Evolutionary conservation across 1,140 invertebrate species (phyloP).

Genomic region (Pseudomyrmex flavicornis): DNA sequence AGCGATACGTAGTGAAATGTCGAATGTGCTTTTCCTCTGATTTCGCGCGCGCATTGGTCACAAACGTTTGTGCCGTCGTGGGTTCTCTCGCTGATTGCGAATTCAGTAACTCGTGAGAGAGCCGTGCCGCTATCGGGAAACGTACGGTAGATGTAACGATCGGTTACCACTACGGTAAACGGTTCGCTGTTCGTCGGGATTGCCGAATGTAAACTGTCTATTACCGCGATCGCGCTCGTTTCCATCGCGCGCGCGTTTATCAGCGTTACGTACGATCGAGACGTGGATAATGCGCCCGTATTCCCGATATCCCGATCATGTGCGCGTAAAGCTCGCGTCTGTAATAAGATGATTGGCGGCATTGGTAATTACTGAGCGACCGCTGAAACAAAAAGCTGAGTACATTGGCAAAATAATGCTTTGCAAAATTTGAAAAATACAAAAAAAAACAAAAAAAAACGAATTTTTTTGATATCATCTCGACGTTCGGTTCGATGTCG

Average conservation of each 20-base stretch:
- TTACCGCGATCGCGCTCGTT: slow-evolving; percentile 59
- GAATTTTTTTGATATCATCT: no score
- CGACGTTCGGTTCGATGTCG: no score
- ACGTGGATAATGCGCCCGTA: slow-evolving; percentile 24
- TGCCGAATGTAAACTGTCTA: slow-evolving; percentile 73
- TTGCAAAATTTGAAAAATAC: no score
- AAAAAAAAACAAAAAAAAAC: no score
- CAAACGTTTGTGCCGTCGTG: slow-evolving; percentile 42
- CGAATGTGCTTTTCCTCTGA: background rate
- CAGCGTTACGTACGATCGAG: slow-evolving; percentile 53
- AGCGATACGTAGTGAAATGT: no score
- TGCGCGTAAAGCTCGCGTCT: background rate
- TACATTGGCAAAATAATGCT: no score
- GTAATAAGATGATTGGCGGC: slow-evolving; percentile 19
- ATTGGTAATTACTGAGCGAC: slow-evolving; percentile 26
- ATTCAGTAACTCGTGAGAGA: slow-evolving; percentile 66
- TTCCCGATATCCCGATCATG: slow-evolving; percentile 1
- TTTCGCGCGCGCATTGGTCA: background rate
- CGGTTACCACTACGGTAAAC: slow-evolving; percentile 67
- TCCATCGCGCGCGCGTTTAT: slow-evolving; percentile 59
- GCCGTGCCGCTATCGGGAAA: slow-evolving; percentile 59
- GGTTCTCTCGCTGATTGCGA: slow-evolving; percentile 34
- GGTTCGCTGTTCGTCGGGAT: slow-evolving; percentile 65
- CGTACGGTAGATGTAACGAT: slow-evolving; percentile 64
- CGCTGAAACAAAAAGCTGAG: background rate